Base-by-base conservation (phyloP, 2,113 vertebrate genomes). In the Podarcis muralis region DNA sequence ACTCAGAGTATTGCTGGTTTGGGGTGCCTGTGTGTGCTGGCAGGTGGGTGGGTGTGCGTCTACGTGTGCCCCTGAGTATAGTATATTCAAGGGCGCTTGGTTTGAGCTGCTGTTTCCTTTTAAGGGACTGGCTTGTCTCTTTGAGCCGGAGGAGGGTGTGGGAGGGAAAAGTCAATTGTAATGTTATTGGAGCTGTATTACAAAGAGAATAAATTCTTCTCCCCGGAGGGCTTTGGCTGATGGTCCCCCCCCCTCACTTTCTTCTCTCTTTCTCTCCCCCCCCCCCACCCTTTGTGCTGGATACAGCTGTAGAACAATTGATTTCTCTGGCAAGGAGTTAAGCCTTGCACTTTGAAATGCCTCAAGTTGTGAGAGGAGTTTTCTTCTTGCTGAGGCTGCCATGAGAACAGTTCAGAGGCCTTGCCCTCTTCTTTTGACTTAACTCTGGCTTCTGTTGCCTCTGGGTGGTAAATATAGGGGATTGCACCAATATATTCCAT, bases 111-210 rank as follows among this genome's bases (percentile, higher is more conserved):
- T 65, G 18, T 0, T 85, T 72, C 72, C 13, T 78, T 43, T 84
- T 76, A 20, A 1, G 25, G 27, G 68, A 23, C 62, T 69, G 69
- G 23, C 57, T 66, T 20, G 20, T 23, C 77, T 65, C 65, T 3
- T 0, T 18, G 40, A 6, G 57, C 69, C 23, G 72, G 22, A 25
- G 75, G 85, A n/a, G 76, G 35, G 57, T 1, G 89, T 92, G 88
- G 92, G 91, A 87, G 57, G 81, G 32, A 87, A 12, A 74, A 88
- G 79, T 76, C 79, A 66, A 43, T 90, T 15, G 69, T 32, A 68
- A 57, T 66, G 1, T 72, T 89, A 15, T 82, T 5, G 5, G 76
- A 82, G 83, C 85, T 43, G 16, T 0, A 68, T 75, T 69, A 37
- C 3, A 23, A 59, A 25, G 87, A 84, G 82, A 79, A 78, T 32